phyloP scores from a whole-genome alignment of 1,140 invertebrate species.

The Aethina tumida region DNA sequence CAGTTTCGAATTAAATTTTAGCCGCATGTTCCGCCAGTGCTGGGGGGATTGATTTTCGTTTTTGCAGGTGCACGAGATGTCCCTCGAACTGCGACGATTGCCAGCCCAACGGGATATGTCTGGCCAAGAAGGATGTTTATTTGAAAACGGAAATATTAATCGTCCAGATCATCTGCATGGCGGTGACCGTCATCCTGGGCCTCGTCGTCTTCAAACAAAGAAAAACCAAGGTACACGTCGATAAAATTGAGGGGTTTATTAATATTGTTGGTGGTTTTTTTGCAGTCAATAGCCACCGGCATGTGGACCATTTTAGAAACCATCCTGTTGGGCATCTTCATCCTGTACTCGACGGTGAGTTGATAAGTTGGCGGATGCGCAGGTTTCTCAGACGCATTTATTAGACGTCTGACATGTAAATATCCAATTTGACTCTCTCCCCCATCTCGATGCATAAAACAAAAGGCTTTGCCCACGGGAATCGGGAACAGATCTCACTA shows the following conservation, averaged over 20 bases:
- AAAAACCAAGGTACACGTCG: conserved; percentile 59
- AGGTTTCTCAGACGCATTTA: not conserved
- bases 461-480: not conserved
- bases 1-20: no score
- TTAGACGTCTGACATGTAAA: not conserved
- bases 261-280: conserved; percentile 13
- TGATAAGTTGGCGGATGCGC: not conserved
- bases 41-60: no score
- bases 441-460: not conserved
- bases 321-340: conserved; percentile 70
- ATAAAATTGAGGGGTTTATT: no score
- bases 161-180: conserved; percentile 62
- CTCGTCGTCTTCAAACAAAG: conserved; percentile 62
- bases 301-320: conserved; percentile 88
- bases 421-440: not conserved
- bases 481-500: not conserved
- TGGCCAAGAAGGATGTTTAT: conserved; percentile 46
- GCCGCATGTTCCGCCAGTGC: no score
- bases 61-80: conserved; percentile 48
- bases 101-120: conserved; percentile 42
- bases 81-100: conserved; percentile 44
- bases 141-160: conserved; percentile 55
- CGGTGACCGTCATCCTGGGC: conserved; percentile 56
- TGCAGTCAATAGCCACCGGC: conserved; percentile 67
- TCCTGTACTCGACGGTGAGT: conserved; percentile 79